Evolutionary conservation across 2,888 invertebrate species (phyloP).

Genomic region (Cerastis leucographa): DNA sequence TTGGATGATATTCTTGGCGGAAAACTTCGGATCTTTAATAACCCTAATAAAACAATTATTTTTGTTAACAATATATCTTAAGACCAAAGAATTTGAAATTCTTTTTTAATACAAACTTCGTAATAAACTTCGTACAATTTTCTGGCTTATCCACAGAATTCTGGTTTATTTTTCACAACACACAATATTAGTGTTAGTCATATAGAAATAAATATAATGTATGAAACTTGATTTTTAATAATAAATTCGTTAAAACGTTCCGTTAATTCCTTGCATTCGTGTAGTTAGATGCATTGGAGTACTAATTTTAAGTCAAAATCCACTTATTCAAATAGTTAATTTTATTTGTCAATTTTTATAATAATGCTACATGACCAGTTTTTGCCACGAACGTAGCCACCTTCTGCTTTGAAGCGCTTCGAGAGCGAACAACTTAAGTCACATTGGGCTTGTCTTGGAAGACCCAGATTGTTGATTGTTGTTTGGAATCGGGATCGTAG

Average conservation of each 20-base stretch:
- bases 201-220: background rate
- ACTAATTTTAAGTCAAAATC: background rate
- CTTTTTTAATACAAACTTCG: background rate
- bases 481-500: no score
- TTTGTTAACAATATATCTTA: constrained; percentile 19
- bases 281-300: background rate
- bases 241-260: background rate
- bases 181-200: background rate
- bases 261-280: background rate
- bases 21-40: constrained; percentile 38
- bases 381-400: no score
- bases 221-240: background rate
- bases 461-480: no score
- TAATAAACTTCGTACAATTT: background rate
- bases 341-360: background rate
- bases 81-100: background rate
- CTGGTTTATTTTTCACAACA: background rate
- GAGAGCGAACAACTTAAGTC: no score
- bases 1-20: constrained; percentile 31
- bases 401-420: no score
- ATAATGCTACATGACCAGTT: no score
- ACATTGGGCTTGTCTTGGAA: no score
- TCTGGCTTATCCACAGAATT: no score
- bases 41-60: constrained; percentile 47
- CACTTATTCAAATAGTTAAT: background rate